These are phyloP conservation scores for Drosophila vallismaia DNA, from an alignment of 2,888 invertebrate genomes.

Conservation along the genomic window DNA sequence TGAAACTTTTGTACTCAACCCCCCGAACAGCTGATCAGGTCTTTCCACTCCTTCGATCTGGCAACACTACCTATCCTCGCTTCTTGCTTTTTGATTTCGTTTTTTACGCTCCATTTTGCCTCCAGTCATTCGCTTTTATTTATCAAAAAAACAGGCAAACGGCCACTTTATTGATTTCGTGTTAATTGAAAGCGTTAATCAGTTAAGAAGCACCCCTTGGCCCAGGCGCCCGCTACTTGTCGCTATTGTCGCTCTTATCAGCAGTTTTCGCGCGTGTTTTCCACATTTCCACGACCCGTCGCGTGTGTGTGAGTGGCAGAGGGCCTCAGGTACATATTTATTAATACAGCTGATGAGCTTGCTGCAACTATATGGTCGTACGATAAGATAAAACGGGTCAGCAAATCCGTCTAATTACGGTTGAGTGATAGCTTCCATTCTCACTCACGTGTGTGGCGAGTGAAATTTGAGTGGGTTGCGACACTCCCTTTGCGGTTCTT, in stretches of 20 bases:
- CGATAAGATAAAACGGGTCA: slow-evolving; percentile 33
- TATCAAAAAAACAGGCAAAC: slow-evolving; percentile 38
- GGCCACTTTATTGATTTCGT: slow-evolving; percentile 63
- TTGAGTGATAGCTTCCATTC: slow-evolving; percentile 4
- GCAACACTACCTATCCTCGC: slow-evolving; percentile 55
- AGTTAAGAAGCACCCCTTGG: slow-evolving; percentile 42
- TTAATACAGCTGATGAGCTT: slow-evolving; percentile 19
- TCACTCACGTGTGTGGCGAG: slow-evolving; percentile 24
- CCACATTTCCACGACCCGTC: slow-evolving; percentile 8
- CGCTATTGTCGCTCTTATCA: slow-evolving; percentile 53
- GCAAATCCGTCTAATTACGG: slow-evolving; percentile 15
- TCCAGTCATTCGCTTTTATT: slow-evolving; percentile 63
- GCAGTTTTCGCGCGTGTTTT: slow-evolving; percentile 55
- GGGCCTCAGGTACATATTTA: neutral
- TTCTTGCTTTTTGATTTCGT: slow-evolving; percentile 40
- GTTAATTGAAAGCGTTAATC: slow-evolving; percentile 71
- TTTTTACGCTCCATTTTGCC: slow-evolving; percentile 59
- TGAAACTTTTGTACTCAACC: slow-evolving; percentile 13
- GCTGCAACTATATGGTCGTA: slow-evolving; percentile 16
- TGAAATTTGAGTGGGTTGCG: slow-evolving; percentile 2
- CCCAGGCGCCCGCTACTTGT: slow-evolving; percentile 29
- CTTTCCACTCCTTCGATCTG: slow-evolving; percentile 34
- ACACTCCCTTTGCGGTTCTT: slow-evolving; percentile 2
- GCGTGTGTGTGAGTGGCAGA: slow-evolving; percentile 18
- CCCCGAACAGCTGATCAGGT: slow-evolving; percentile 29